Base-by-base conservation (phyloP, 2,888 invertebrate genomes). In the Onthophagus sagittarius region DNA sequence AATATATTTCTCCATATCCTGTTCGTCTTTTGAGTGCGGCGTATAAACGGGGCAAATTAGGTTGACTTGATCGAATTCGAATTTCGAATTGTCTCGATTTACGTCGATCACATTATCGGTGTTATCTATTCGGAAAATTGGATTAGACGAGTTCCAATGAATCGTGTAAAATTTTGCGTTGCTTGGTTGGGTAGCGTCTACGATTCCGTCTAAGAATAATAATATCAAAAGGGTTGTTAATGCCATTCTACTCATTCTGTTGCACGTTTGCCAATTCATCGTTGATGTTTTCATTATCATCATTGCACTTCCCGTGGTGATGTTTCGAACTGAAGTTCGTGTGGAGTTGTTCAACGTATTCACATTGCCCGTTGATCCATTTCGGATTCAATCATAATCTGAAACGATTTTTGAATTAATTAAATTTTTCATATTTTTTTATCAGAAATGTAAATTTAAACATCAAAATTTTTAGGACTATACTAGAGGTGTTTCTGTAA, bases 61-160 rank as follows among this genome's bases (percentile, higher is more conserved):
- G 84, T 97, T 96, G 82, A 97, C 96, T 88, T 97, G 97, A 86
- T 97, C 97, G 85, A 95, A 97, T 85, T 97, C 96, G 85, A 95
- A 96, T 83, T 94, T 94, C 79, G 84, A 78, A 85, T 97, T 97
- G 79, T 95, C 95, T 87, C 95, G 94, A 88, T 97, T 97, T 81
- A 97, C 93, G 86, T 97, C 97, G 86, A 97, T 96, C 86, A 97
- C 96, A 86, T 97, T 96, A 87, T 97, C 97, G 70, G 97, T 97
- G 87, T 97, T 97, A 90, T 97, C 97, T 90, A 97, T 97, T 87
- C 97, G 93, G 88, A 97, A 97, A 73, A 86, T 86, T 71, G 85
- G 85, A 78, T 85, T 86, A 75, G 85, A 83, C 23, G 85, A 85
- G 80, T 86, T 86, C 86, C 86, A 86, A 75, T 86, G 85, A 75